Percentiles rank a stretch among this genome's conserved stretches.
These are phyloP conservation scores for Acanthaster planci DNA, from an alignment of 35 echinoderm and acorn worm species.

Conservation along the genomic window DNA sequence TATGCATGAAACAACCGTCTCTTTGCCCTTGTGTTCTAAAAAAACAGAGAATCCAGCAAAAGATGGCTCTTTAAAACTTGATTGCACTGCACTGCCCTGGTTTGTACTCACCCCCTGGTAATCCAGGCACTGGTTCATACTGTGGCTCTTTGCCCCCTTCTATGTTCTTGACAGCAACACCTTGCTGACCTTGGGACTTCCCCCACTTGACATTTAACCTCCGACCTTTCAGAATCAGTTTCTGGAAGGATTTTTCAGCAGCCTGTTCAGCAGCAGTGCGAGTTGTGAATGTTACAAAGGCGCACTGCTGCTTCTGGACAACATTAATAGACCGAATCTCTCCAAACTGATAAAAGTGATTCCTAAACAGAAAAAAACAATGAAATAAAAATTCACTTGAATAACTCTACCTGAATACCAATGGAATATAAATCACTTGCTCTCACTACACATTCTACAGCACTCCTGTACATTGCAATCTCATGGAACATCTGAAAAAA, in stretches of 20 bases:
- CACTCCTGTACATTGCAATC: too few relatives aligned
- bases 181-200: conserved; percentile 87
- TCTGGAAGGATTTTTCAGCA: conserved; percentile 93
- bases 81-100: too few relatives aligned
- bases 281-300: conserved; percentile 88
- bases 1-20: too few relatives aligned
- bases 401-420: not conserved
- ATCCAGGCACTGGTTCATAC: conserved; percentile 89
- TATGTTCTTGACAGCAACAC: conserved; percentile 25
- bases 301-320: conserved; percentile 95
- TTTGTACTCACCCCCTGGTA: conserved; percentile 79
- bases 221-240: conserved; percentile 95
- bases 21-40: too few relatives aligned
- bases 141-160: conserved; percentile 40
- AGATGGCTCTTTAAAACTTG: too few relatives aligned
- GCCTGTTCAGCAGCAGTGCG: conserved; percentile 67
- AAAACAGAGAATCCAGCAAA: too few relatives aligned
- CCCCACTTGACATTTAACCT: conserved; percentile 98
- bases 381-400: not conserved
- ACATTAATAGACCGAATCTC: conserved; percentile 95
- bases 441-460: too few relatives aligned
- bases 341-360: conserved; percentile 98
- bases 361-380: conserved; percentile 38
- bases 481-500: too few relatives aligned
- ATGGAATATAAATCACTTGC: too few relatives aligned